Conservation (phyloP, 2,113 vertebrate genomes). For the Mastomys coucha region DNA sequence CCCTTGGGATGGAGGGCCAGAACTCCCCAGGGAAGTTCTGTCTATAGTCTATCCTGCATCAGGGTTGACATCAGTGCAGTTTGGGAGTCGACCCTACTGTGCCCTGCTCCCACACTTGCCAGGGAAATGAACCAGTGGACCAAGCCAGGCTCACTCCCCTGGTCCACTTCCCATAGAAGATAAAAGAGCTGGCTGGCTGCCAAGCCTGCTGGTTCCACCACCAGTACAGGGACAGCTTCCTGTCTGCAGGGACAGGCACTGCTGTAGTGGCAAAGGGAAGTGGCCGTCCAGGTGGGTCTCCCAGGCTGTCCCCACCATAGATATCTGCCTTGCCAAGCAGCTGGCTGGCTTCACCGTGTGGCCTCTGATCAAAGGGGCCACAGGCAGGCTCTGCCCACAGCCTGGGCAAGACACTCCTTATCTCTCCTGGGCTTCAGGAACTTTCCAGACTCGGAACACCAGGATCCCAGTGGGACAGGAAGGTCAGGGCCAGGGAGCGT, state of each 20-base stretch:
- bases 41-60: neutral
- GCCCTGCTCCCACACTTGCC: neutral
- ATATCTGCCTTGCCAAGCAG: neutral
- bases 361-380: constrained; percentile 56
- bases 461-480: constrained; percentile 43
- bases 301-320: neutral
- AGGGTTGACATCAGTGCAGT: neutral
- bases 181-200: constrained; percentile 29
- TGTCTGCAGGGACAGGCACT: constrained; percentile 64
- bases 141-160: neutral
- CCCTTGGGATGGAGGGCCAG: neutral
- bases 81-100: neutral
- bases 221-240: constrained; percentile 56
- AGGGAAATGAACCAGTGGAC: neutral
- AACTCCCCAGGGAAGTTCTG: neutral
- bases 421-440: constrained; percentile 68
- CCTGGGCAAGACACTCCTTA: constrained; percentile 65
- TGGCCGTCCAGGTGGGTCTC: constrained; percentile 68
- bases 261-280: constrained; percentile 18
- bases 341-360: constrained; percentile 48
- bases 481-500: constrained; percentile 42
- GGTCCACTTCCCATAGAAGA: constrained; percentile 59
- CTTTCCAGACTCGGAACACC: constrained; percentile 68
- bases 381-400: constrained; percentile 20
- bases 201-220: neutral